Evolutionary conservation across 2,888 invertebrate genomes (phyloP).

Genomic region (Athalia cordata): DNA sequence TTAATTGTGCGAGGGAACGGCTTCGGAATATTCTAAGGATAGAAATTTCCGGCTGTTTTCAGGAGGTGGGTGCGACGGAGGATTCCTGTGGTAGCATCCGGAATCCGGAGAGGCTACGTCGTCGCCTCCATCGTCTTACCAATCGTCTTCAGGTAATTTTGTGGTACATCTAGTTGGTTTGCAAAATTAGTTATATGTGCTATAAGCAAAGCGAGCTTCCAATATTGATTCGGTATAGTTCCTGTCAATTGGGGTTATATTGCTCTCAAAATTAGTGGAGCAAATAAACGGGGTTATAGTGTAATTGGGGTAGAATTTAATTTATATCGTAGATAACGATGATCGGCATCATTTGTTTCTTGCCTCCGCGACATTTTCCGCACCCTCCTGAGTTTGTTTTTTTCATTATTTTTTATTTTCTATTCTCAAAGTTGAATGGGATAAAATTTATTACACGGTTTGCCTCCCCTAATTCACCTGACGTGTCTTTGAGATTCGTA

Average conservation of each 20-base stretch:
- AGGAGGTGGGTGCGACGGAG: conserved; percentile 41
- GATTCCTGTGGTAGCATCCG: conserved; percentile 35
- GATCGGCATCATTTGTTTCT: background rate
- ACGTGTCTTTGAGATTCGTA: too few relatives aligned
- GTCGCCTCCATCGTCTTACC: conserved; percentile 43
- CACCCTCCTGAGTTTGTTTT: too few relatives aligned
- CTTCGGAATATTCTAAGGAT: background rate
- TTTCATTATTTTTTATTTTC: too few relatives aligned
- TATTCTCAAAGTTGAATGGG: too few relatives aligned
- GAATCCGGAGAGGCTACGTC: conserved; percentile 43
- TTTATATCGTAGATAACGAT: conserved; percentile 3
- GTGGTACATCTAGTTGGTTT: conserved; percentile 11
- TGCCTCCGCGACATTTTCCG: too few relatives aligned
- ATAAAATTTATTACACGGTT: too few relatives aligned
- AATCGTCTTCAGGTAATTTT: conserved; percentile 47
- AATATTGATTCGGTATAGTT: conserved; percentile 1
- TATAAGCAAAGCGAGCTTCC: background rate
- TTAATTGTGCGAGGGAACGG: too few relatives aligned
- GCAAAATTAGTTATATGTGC: background rate
- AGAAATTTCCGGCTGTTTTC: conserved; percentile 14
- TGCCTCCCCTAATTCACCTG: too few relatives aligned
- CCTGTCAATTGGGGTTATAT: conserved; percentile 33
- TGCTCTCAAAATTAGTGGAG: conserved; percentile 8
- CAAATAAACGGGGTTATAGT: background rate
- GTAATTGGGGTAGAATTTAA: background rate